phyloP scores from a whole-genome alignment of 2,797 vertebrate species.

The Poecile montanus region DNA sequence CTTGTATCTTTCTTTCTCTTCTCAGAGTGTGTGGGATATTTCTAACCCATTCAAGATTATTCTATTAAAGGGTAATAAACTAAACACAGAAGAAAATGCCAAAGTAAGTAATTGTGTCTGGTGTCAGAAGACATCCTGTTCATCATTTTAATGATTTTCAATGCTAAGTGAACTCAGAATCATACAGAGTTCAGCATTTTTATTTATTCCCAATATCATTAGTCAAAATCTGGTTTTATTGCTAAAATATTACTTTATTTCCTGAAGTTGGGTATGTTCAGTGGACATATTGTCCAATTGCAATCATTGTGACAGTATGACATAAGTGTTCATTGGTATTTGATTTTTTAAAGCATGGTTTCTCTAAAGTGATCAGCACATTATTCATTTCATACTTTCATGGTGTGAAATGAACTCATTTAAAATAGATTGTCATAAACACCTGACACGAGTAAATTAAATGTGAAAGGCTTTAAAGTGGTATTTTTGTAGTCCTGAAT shows the following conservation, averaged over 20 bases:
- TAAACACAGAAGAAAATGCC: conserved; percentile 95
- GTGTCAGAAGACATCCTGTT: neutral
- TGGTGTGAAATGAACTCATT: neutral
- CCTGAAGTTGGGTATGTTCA: neutral
- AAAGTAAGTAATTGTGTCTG: conserved; percentile 79
- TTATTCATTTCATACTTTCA: no score
- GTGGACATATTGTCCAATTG: neutral
- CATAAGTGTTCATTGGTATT: neutral
- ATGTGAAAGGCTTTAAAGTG: neutral
- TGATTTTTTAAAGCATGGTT: neutral
- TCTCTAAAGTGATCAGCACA: neutral
- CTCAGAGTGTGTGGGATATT: conserved; percentile 89
- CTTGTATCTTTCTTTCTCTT: neutral
- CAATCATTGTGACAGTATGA: neutral
- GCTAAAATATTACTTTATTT: neutral
- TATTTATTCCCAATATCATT: neutral
- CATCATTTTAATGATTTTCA: neutral
- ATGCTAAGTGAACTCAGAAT: neutral
- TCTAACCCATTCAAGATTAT: conserved; percentile 85
- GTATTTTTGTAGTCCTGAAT: neutral
- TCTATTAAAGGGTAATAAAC: conserved; percentile 90
- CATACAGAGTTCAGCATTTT: neutral
- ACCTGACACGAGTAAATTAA: neutral
- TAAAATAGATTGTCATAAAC: neutral
- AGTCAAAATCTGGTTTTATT: neutral